Conservation (phyloP, 2,113 vertebrate species). For the Ochotona curzoniae region DNA sequence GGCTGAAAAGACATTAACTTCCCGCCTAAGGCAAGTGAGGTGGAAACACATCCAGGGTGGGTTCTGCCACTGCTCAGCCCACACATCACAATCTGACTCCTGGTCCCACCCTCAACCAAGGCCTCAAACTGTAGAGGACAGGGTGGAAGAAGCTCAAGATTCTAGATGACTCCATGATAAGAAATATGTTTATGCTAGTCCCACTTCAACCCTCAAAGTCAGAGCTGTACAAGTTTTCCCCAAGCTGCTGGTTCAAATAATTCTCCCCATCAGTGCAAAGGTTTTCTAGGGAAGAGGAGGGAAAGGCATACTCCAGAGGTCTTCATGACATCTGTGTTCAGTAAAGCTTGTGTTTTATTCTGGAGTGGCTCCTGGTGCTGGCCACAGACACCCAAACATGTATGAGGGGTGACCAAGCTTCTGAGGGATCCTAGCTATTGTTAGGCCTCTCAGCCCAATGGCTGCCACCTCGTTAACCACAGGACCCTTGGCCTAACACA, state of each 20-base stretch:
- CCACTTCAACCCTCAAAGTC: background rate
- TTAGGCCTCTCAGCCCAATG: background rate
- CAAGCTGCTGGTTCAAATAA: background rate
- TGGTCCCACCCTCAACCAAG: background rate
- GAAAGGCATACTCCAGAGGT: background rate
- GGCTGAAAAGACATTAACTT: background rate
- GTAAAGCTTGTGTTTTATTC: background rate
- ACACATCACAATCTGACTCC: background rate
- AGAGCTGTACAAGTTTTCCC: background rate
- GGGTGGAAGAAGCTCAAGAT: background rate
- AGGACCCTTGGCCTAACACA: background rate
- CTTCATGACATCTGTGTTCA: background rate
- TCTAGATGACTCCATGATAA: background rate
- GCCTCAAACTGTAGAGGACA: background rate
- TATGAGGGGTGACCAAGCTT: background rate
- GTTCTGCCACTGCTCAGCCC: background rate
- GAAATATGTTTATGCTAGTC: background rate
- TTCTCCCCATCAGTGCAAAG: background rate
- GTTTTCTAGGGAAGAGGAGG: background rate
- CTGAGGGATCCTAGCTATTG: background rate
- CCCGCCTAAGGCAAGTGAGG: background rate
- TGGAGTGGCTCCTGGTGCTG: background rate
- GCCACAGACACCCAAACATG: background rate
- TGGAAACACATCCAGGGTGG: background rate
- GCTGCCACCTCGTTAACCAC: background rate